These are phyloP conservation scores for Apodemus speciosus DNA, from an alignment of 2,113 vertebrate genomes.

Conservation along the genomic window DNA sequence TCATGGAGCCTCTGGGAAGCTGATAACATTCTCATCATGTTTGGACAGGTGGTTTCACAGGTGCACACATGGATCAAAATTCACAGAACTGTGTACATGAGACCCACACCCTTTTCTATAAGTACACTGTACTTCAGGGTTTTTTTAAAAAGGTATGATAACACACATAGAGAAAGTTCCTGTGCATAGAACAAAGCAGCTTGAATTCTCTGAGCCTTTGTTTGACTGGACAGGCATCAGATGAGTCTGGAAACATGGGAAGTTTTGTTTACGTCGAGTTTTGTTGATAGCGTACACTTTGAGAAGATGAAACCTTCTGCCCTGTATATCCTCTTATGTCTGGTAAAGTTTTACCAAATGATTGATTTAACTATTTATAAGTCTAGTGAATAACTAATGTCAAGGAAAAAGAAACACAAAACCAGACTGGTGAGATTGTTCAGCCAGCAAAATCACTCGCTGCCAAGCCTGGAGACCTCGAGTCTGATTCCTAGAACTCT, in stretches of 20 bases:
- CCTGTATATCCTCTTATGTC: neutral
- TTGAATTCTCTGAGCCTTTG: neutral
- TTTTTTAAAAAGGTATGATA: neutral
- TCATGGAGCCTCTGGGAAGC: neutral
- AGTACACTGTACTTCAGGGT: neutral
- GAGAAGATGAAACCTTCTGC: neutral
- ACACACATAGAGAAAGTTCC: neutral
- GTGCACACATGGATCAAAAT: neutral
- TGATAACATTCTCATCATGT: slow-evolving; percentile 40
- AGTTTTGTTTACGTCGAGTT: neutral
- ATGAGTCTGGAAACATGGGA: neutral
- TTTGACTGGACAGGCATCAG: neutral
- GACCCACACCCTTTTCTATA: slow-evolving; percentile 4
- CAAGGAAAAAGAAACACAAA: neutral
- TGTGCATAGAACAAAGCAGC: neutral
- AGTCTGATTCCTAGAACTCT: neutral
- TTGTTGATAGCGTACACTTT: neutral
- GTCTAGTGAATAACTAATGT: slow-evolving; percentile 5
- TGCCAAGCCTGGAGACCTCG: too few species aligned
- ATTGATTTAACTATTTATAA: neutral
- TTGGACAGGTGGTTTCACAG: neutral
- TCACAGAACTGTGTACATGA: neutral
- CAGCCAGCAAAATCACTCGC: neutral
- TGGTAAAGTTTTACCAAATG: neutral
- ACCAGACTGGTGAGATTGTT: neutral